Evolutionary conservation across 2,888 invertebrate species (phyloP), one percentile per base, ranked within the genome.

Genomic region (Hypomecis punctinalis): DNA sequence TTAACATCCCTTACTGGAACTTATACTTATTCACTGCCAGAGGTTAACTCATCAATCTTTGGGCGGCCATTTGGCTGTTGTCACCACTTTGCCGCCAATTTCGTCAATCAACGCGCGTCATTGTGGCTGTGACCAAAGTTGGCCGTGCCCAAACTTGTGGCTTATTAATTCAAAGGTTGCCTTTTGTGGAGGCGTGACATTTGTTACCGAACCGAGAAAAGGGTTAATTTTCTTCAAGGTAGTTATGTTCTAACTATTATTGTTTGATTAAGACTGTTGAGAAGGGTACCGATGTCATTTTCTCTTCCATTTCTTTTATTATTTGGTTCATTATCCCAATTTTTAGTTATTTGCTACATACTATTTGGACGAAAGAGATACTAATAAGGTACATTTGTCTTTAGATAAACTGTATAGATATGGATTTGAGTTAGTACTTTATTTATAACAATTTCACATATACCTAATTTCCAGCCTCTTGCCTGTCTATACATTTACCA

Each of bases 41-140:
- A 42, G 54, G 61, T 61, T 63, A 68, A 56, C 64, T 63, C 64
- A 70, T 72, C 69, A 72, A 72, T 72, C 70, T 70, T 64, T 43
- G 64, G 49, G 33, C 46, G 60, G 66, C 66, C 62, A 67, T 70
- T 72, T 69, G 70, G 68, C 45, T 13, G 62, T 36, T 65, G 68
- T 70, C 69, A 55, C 64, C 61, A 52, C 46, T 62, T 59, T 66
- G 43, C 67, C 49, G 60, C 58, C 65, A 61, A 45, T 54, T 62
- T 62, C 67, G 70, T 66, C 70, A 53, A 69, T 70, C 63, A 70
- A 62, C 61, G 37, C 58, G 49, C 55, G 54, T 36, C 64, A 52
- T 55, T 61, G 55, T 48, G 67, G 36, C 46, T 58, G 46, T 11
- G 67, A n/a, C 42, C 11, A 59, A 63, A 45, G 42, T 58, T 54